These are phyloP conservation scores for Oncopodura yosiiana DNA, from an alignment of 1,140 invertebrate species.

Conservation along the genomic window DNA sequence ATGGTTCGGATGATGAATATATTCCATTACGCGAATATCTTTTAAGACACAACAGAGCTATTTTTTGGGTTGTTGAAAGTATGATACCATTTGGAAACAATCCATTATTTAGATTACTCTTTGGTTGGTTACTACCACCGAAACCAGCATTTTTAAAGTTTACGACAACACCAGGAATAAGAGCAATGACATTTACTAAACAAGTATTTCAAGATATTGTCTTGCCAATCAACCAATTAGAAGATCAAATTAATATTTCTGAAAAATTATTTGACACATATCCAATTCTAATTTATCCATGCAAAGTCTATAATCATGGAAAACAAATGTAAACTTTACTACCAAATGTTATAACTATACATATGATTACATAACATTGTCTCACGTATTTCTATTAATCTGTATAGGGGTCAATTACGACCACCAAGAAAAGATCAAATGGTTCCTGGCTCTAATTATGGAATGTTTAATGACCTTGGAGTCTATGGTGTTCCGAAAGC, in stretches of 20 bases:
- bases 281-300: constrained; percentile 49
- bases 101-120: constrained; percentile 36
- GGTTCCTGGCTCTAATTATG: constrained; percentile 44
- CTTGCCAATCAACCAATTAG: constrained; percentile 45
- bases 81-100: constrained; percentile 47
- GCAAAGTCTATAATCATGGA: constrained; percentile 47
- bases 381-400: not conserved
- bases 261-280: constrained; percentile 47
- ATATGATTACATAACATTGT: not conserved
- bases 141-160: constrained; percentile 47
- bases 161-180: constrained; percentile 47
- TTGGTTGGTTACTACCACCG: constrained; percentile 44
- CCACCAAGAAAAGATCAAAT: constrained; percentile 42
- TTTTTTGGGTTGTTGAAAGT: constrained; percentile 50
- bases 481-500: constrained; percentile 50
- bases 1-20: constrained; percentile 44
- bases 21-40: constrained; percentile 48
- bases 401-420: constrained; percentile 42
- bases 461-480: constrained; percentile 40
- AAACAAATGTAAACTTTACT: constrained; percentile 31
- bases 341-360: not conserved
- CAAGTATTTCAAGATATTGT: constrained; percentile 52
- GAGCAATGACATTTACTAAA: constrained; percentile 49
- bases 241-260: constrained; percentile 45
- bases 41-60: constrained; percentile 46